Percentiles rank a stretch among this genome's conserved stretches.
phyloP scores from a whole-genome alignment of 2,888 invertebrate genomes.

The Amphimallon solstitiale region DNA sequence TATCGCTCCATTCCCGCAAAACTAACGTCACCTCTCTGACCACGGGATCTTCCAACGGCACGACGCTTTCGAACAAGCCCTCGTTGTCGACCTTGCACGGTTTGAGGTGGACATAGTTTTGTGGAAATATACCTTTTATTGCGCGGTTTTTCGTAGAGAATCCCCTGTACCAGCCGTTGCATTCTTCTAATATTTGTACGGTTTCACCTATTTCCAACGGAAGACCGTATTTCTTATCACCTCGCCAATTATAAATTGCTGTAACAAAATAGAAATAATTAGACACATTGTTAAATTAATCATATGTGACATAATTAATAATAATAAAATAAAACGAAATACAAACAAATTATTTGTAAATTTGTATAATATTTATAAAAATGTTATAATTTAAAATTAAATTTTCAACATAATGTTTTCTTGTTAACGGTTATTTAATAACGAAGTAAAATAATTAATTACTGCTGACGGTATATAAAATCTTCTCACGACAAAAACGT shows the following conservation, averaged over 20 bases:
- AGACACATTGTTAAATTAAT: no score
- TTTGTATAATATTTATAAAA: no score
- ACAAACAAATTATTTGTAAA: no score
- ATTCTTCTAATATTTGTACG: conserved; percentile 92
- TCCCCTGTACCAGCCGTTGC: conserved; percentile 89
- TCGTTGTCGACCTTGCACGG: conserved; percentile 85
- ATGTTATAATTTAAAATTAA: no score
- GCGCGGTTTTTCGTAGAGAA: conserved; percentile 80
- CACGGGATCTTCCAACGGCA: conserved; percentile 87
- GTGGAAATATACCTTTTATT: conserved; percentile 81
- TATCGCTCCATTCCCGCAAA: conserved; percentile 90
- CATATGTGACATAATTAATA: no score
- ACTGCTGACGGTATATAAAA: background rate
- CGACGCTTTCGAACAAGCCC: conserved; percentile 75
- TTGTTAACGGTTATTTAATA: background rate
- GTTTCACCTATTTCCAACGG: conserved; percentile 92
- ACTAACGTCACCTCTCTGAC: conserved; percentile 92
- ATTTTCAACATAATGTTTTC: no score
- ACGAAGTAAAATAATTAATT: background rate
- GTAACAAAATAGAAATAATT: no score
- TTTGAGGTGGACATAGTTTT: conserved; percentile 81
- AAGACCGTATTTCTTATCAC: conserved; percentile 81
- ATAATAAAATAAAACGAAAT: no score
- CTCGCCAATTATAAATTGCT: conserved; percentile 93
- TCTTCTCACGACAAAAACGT: no score